Conservation (phyloP, 2,113 vertebrate species). For the Melanerpes aurifrons region DNA sequence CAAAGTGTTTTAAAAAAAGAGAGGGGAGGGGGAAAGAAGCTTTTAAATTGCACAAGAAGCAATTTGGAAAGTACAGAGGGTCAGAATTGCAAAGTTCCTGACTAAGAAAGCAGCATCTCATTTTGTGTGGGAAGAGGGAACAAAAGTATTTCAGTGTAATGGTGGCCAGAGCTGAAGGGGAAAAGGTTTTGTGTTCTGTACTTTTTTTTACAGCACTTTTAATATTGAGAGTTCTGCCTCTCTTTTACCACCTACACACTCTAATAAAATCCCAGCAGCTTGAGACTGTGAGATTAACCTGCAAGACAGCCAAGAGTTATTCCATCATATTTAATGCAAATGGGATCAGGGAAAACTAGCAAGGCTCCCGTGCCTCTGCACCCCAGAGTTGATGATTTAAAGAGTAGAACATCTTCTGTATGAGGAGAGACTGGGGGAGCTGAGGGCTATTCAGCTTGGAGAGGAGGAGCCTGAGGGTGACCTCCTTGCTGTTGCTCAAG, state of each 20-base stretch:
- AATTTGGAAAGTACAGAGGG: not conserved
- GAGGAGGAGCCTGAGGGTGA: no score
- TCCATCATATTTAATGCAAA: accelerated
- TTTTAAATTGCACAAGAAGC: not conserved
- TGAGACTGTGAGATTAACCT: not conserved
- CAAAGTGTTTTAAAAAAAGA: not conserved
- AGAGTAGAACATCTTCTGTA: no score
- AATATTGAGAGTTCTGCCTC: not conserved
- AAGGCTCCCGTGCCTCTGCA: accelerated
- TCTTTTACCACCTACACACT: not conserved
- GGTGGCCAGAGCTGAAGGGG: not conserved
- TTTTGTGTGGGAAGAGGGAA: not conserved
- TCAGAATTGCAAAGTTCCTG: not conserved
- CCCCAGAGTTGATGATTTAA: not conserved
- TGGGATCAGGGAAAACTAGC: not conserved
- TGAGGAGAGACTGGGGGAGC: no score
- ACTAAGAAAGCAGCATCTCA: accelerated
- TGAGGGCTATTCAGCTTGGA: no score
- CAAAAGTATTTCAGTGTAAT: not conserved
- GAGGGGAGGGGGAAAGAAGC: not conserved
- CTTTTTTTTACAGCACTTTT: not conserved
- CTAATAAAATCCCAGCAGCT: not conserved
- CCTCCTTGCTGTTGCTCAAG: no score
- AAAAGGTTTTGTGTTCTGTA: not conserved
- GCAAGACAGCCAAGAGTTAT: not conserved